Conservation (phyloP, 2,888 invertebrate genomes). For the Drosophila rellima region DNA sequence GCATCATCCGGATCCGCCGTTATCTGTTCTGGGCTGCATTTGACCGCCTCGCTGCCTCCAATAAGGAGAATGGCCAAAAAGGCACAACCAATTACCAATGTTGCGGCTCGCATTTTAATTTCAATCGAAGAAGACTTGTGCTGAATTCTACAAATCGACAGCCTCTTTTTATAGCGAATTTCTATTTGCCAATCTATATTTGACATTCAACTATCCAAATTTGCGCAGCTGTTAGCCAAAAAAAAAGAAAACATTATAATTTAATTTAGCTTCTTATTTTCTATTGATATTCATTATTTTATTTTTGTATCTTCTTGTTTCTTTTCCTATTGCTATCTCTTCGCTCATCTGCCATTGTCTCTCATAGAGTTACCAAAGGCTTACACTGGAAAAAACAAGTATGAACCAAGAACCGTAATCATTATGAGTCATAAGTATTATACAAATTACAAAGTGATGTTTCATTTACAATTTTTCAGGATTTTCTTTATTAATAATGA, state of each 20-base stretch:
- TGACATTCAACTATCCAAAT: conserved; percentile 4
- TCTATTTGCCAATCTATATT: conserved; percentile 5
- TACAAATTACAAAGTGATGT: too few species aligned
- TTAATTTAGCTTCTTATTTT: neutral
- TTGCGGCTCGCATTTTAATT: conserved; percentile 9
- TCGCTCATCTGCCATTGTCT: neutral
- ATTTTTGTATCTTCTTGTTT: neutral
- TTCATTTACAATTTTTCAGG: too few species aligned
- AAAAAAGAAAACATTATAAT: neutral
- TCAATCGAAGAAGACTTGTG: conserved; percentile 7
- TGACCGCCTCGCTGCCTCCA: neutral
- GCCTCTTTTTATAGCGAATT: conserved; percentile 10
- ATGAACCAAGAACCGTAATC: too few species aligned
- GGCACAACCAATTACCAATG: conserved; percentile 2
- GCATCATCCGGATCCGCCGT: neutral
- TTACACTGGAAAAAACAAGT: neutral
- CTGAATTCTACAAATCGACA: neutral
- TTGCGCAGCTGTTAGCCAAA: conserved; percentile 10
- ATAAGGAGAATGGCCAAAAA: conserved; percentile 2
- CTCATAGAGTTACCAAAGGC: neutral
- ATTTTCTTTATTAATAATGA: too few species aligned
- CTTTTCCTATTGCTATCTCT: neutral
- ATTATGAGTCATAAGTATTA: too few species aligned
- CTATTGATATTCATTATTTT: neutral
- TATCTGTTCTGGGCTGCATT: neutral